Conservation (phyloP, 2,113 vertebrate genomes). For the Sardina pilchardus region DNA sequence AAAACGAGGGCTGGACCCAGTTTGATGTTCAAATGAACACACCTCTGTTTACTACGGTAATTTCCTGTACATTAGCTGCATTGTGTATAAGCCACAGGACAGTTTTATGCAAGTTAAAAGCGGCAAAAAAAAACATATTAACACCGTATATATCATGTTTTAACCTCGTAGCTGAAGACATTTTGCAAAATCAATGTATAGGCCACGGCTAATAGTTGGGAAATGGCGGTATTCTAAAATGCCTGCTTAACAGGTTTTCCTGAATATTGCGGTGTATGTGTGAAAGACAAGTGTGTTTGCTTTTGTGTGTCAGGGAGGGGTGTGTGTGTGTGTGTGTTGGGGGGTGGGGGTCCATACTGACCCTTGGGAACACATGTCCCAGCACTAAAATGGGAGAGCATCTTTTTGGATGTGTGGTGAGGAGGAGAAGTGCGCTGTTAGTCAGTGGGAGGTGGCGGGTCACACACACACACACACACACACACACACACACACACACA, state of each 20-base stretch:
- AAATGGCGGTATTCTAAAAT: background rate
- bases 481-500: too few relatives aligned
- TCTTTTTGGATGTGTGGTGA: background rate
- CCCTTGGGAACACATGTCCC: background rate
- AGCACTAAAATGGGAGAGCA: background rate
- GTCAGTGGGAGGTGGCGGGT: too few relatives aligned
- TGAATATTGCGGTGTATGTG: background rate
- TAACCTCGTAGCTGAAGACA: too few relatives aligned
- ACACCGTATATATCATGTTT: too few relatives aligned
- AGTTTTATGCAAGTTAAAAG: too few relatives aligned
- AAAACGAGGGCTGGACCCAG: background rate
- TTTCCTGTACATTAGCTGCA: too few relatives aligned
- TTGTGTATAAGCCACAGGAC: too few relatives aligned
- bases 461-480: too few relatives aligned
- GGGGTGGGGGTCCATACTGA: background rate
- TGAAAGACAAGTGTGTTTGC: background rate
- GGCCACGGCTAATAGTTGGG: too few relatives aligned
- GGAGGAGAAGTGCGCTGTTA: too few relatives aligned
- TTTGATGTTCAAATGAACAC: background rate
- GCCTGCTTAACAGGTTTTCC: background rate
- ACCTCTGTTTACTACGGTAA: background rate
- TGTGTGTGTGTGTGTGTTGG: slow-evolving; percentile 14
- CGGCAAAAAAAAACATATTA: too few relatives aligned
- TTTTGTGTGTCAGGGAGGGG: background rate
- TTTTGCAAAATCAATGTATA: too few relatives aligned